These are phyloP conservation scores for Cephus pygmeus DNA, from an alignment of 2,888 invertebrate species.

Conservation along the genomic window DNA sequence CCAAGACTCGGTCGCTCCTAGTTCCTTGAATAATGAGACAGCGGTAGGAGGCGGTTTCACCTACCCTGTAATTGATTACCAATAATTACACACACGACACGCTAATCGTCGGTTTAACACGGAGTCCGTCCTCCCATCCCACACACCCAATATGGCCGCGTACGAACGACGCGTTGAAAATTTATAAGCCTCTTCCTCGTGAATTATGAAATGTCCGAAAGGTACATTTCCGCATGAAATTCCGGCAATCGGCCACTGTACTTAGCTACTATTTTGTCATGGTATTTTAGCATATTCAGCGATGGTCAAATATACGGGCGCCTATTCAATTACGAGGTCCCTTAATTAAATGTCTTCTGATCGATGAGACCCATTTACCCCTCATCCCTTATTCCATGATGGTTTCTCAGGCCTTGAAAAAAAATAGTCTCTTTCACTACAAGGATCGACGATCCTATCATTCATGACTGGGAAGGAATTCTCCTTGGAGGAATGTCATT, in stretches of 20 bases:
- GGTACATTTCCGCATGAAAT: neutral
- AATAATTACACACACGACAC: conserved; percentile 20
- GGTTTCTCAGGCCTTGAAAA: neutral
- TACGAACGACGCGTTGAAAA: conserved; percentile 4
- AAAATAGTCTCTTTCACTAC: neutral
- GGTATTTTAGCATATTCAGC: neutral
- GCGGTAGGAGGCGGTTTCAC: conserved; percentile 16
- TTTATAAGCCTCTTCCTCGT: conserved; percentile 9
- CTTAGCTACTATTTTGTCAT: neutral
- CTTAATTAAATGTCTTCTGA: neutral
- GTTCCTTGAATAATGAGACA: conserved; percentile 22
- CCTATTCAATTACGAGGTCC: neutral
- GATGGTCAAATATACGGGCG: neutral
- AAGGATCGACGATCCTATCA: neutral
- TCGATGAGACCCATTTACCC: neutral
- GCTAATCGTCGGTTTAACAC: conserved; percentile 20
- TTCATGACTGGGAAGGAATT: neutral
- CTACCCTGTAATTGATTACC: conserved; percentile 21
- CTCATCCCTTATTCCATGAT: neutral
- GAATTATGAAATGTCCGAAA: neutral
- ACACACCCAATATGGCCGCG: conserved; percentile 12
- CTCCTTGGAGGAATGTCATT: neutral
- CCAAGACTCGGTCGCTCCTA: neutral
- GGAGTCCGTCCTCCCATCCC: conserved; percentile 4
- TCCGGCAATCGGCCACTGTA: neutral